Base-by-base conservation (phyloP, 2,797 vertebrate genomes). In the Heliangelus exortis region DNA sequence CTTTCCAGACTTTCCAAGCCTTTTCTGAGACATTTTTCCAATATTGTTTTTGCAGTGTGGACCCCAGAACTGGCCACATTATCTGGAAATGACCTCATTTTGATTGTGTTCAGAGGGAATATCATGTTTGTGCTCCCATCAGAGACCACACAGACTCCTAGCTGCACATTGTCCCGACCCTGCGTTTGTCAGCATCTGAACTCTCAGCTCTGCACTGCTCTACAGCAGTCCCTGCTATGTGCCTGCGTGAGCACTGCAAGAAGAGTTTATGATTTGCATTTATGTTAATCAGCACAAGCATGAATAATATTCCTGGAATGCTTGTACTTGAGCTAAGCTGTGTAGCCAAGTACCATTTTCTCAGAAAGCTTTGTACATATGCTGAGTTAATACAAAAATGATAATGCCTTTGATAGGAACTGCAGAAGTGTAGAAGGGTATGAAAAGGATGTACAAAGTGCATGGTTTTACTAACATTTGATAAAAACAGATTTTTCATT, bases 231-330 rank as follows among this genome's bases (percentile, higher is more conserved):
- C 87, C 61, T 92, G 79, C 79, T 67, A 29, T 86, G 48, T 88
- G 92, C 43, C 55, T 78, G 80, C 5, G 2, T 41, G 66, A 92
- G 62, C 45, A 67, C 71, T 94, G 86, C 77, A 65, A 80, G 43
- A 12, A 90, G 45, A 92, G 68, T 90, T 94, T 93, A 92, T 62
- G 63, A 94, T 95, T 95, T 96, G 92, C 96, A 95, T 96, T 95
- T 96, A 95, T 95, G 96, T 84, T 96, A 96, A 96, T 95, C 85
- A 91, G 86, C 18, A 0, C 47, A 95, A 96, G 91, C 91, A 96
- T 95, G 95, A 96, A 95, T 92, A 95, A 92, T 95, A 95, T 93
- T 95, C 80, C 80, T 95, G 96, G 95, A 96, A 96, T 96, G 94
- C 92, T 63, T 88, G 69, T 90, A 58, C 93, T 95, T 89, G 80